Conservation (phyloP, 2,888 invertebrate genomes). For the Orchestes rusci region DNA sequence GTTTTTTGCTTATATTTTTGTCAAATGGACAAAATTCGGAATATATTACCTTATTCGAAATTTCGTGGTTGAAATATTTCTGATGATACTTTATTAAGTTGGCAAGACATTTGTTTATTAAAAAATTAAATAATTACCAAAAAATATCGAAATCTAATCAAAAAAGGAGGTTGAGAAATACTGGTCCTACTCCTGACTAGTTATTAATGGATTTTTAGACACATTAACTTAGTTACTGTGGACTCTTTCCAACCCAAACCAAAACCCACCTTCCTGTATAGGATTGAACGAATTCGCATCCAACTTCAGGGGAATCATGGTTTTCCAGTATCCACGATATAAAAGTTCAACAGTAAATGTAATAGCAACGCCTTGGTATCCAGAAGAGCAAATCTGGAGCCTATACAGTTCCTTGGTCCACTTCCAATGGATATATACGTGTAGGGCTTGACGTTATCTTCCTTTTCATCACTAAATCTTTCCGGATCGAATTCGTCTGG, state of each 20-base stretch:
- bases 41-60: too few relatives aligned
- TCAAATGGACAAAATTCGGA: too few relatives aligned
- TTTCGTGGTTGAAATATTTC: too few relatives aligned
- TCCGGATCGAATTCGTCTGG: constrained; percentile 47
- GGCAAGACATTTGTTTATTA: too few relatives aligned
- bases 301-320: constrained; percentile 19
- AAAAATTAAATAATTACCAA: too few relatives aligned
- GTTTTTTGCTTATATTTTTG: too few relatives aligned
- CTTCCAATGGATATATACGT: constrained; percentile 49
- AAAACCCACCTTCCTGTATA: constrained; percentile 13
- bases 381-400: constrained; percentile 38
- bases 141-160: too few relatives aligned
- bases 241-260: constrained; percentile 11
- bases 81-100: too few relatives aligned
- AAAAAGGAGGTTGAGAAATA: too few relatives aligned
- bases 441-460: constrained; percentile 44
- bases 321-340: constrained; percentile 32
- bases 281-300: background rate
- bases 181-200: too few relatives aligned
- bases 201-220: too few relatives aligned
- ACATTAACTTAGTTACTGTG: too few relatives aligned
- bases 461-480: constrained; percentile 34
- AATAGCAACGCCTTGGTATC: constrained; percentile 27
- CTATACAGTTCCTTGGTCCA: constrained; percentile 50
- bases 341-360: constrained; percentile 34